Conservation (phyloP, 2,113 vertebrate species). For the Dolichallabes microphthalmus region DNA sequence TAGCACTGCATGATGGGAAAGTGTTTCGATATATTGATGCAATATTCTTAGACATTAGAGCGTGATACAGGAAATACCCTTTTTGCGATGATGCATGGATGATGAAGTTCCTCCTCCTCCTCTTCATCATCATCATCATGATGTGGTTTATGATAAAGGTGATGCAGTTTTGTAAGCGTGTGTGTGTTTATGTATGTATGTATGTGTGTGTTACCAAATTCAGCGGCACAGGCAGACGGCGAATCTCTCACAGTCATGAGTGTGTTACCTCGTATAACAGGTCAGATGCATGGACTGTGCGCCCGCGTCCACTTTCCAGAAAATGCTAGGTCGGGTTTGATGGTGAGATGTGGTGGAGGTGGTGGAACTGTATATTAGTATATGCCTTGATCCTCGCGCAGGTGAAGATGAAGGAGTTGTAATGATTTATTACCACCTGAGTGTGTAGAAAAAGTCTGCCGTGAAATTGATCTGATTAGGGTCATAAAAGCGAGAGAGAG, state of each 20-base stretch:
- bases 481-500: slow-evolving; percentile 57
- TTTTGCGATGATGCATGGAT: neutral
- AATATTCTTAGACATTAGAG: neutral
- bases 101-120: no score
- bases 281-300: slow-evolving; percentile 29
- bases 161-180: neutral
- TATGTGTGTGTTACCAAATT: neutral
- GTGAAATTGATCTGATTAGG: slow-evolving; percentile 80
- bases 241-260: slow-evolving; percentile 2
- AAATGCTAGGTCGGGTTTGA: slow-evolving; percentile 41
- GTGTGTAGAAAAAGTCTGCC: slow-evolving; percentile 60
- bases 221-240: slow-evolving; percentile 24
- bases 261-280: slow-evolving; percentile 36
- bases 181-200: neutral
- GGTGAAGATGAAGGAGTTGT: slow-evolving; percentile 65
- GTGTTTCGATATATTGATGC: neutral
- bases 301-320: slow-evolving; percentile 44
- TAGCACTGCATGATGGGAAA: neutral
- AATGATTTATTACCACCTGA: slow-evolving; percentile 68
- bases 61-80: neutral
- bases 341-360: neutral
- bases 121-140: neutral
- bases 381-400: neutral
- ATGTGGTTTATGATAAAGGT: neutral
- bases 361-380: no score